Evolutionary conservation across 2,797 vertebrate genomes (phyloP).

Genomic region (Chlorospingus semifuscus): DNA sequence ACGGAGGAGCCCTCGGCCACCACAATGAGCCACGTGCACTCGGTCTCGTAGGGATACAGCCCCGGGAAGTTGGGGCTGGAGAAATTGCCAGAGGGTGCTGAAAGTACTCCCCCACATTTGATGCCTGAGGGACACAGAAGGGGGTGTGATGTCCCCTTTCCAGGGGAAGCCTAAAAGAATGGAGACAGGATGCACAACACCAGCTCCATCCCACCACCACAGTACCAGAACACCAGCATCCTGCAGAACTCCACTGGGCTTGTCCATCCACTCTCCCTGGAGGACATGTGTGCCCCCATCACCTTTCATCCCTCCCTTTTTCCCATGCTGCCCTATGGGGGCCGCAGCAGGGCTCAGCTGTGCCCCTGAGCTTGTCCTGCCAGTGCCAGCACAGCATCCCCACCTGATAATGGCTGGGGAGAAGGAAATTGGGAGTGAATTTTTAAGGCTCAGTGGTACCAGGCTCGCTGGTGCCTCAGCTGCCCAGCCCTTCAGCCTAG

Average conservation of each 20-base stretch:
- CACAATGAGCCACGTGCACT: slow-evolving; percentile 94
- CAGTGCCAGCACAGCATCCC: rapidly evolving
- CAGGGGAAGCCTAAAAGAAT: background rate
- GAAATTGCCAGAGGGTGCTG: slow-evolving; percentile 88
- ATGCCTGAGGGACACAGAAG: slow-evolving; percentile 78
- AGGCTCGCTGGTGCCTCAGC: rapidly evolving
- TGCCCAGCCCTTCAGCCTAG: background rate
- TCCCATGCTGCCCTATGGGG: rapidly evolving
- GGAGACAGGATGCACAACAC: background rate
- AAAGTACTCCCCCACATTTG: slow-evolving; percentile 97
- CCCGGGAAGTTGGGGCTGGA: slow-evolving; percentile 96
- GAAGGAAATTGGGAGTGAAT: background rate
- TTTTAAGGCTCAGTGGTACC: background rate
- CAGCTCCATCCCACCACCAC: background rate
- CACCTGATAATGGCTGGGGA: background rate
- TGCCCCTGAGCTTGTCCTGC: background rate
- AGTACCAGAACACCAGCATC: background rate
- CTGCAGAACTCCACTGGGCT: background rate
- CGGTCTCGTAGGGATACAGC: slow-evolving; percentile 88
- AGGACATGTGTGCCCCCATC: rapidly evolving
- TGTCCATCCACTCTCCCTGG: background rate
- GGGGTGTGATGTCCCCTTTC: background rate
- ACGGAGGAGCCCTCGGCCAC: slow-evolving; percentile 93
- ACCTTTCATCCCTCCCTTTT: background rate
- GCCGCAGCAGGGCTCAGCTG: background rate